phyloP scores from a whole-genome alignment of 2,113 vertebrate species.

The Sprattus sprattus region DNA sequence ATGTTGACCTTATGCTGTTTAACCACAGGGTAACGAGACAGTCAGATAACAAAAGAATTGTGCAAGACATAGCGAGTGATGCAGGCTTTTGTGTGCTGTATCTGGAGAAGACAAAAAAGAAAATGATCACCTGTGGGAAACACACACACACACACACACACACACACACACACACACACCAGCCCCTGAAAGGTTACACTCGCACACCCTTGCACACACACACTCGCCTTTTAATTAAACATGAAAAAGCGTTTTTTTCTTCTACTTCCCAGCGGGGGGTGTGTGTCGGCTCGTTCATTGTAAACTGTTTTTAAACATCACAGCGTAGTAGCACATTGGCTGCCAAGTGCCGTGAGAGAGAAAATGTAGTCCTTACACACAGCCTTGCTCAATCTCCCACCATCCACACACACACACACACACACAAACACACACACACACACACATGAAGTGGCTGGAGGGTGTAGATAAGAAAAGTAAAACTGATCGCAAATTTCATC shows the following conservation, averaged over 20 bases:
- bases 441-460: constrained; percentile 55
- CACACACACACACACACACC: background rate
- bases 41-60: background rate
- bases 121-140: constrained; percentile 6
- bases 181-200: background rate
- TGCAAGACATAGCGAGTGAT: background rate
- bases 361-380: background rate
- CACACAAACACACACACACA: background rate
- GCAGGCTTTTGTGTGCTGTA: background rate
- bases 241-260: background rate
- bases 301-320: constrained; percentile 22
- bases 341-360: background rate
- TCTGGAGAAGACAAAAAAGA: background rate
- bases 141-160: background rate
- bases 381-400: background rate
- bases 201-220: background rate
- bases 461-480: constrained; percentile 62
- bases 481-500: constrained; percentile 60
- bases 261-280: background rate
- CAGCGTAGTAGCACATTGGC: background rate
- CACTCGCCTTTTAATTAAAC: constrained; percentile 13
- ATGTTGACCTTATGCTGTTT: background rate
- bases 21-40: background rate
- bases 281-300: constrained; percentile 17
- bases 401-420: background rate